phyloP scores from a whole-genome alignment of 2,113 vertebrate species.

The Proteles cristata region DNA sequence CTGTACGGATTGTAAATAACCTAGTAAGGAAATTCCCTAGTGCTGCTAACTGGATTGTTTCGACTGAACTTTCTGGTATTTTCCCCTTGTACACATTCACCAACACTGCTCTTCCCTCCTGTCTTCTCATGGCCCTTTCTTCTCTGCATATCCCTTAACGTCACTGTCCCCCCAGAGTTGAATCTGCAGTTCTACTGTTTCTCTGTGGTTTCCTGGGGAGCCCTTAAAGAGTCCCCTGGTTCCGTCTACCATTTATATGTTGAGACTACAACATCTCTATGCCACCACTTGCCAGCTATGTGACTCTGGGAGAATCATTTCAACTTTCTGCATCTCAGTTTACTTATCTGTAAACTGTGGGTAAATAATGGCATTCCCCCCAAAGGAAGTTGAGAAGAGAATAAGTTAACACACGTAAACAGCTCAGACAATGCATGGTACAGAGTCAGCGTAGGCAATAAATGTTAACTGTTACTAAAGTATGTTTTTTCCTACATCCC shows the following conservation, averaged over 20 bases:
- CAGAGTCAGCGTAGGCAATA: rapidly evolving
- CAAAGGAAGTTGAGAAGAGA: neutral
- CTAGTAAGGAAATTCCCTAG: neutral
- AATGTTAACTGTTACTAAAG: no score
- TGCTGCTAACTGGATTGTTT: neutral
- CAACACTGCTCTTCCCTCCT: neutral
- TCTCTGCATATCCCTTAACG: neutral
- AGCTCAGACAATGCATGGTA: neutral
- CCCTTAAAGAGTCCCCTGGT: neutral
- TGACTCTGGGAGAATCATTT: constrained; percentile 19
- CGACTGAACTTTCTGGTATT: neutral
- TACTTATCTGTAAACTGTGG: neutral
- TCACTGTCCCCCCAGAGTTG: neutral
- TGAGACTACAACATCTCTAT: neutral
- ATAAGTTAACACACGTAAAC: neutral
- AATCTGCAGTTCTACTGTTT: neutral
- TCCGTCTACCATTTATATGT: neutral
- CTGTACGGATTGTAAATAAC: neutral
- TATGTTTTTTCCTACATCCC: neutral
- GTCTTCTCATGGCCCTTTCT: neutral
- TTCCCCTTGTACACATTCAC: neutral
- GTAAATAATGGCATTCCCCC: neutral
- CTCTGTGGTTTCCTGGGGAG: neutral
- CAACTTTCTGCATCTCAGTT: constrained; percentile 5
- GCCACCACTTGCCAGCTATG: neutral